Percentiles rank a stretch among this genome's conserved stretches.
Conservation (phyloP, 2,113 vertebrate genomes). For the Pionites leucogaster region DNA sequence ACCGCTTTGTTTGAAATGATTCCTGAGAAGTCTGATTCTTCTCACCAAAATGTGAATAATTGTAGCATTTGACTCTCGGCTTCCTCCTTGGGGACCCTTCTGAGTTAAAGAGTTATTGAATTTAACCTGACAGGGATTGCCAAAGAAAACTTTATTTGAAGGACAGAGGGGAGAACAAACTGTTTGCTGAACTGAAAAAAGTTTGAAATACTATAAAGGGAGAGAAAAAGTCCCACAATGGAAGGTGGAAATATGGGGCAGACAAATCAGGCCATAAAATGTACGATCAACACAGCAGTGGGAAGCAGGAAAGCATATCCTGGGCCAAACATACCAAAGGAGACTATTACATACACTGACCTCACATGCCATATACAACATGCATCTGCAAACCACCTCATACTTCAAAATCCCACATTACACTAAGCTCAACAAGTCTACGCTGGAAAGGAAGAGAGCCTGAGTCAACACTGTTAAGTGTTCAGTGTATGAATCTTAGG, state of each 20-base stretch:
- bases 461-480: background rate
- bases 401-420: background rate
- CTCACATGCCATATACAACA: slow-evolving; percentile 2
- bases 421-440: background rate
- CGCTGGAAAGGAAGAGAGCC: background rate
- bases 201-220: slow-evolving; percentile 45
- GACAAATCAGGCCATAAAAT: slow-evolving; percentile 46
- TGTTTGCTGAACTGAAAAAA: slow-evolving; percentile 47
- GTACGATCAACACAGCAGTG: slow-evolving; percentile 27
- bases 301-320: slow-evolving; percentile 18
- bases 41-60: slow-evolving; percentile 55
- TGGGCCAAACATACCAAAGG: slow-evolving; percentile 20
- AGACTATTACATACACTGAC: slow-evolving; percentile 27
- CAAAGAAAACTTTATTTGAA: slow-evolving; percentile 67
- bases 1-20: slow-evolving; percentile 16
- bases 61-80: slow-evolving; percentile 47
- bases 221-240: slow-evolving; percentile 38
- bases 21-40: slow-evolving; percentile 35
- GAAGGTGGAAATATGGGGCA: slow-evolving; percentile 43
- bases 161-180: slow-evolving; percentile 33
- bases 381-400: slow-evolving; percentile 24
- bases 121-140: slow-evolving; percentile 47
- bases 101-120: slow-evolving; percentile 60
- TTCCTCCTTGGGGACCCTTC: slow-evolving; percentile 58
- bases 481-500: background rate